These are phyloP conservation scores for Anoura caudifer DNA, from an alignment of 2,113 vertebrate genomes.

Conservation along the genomic window DNA sequence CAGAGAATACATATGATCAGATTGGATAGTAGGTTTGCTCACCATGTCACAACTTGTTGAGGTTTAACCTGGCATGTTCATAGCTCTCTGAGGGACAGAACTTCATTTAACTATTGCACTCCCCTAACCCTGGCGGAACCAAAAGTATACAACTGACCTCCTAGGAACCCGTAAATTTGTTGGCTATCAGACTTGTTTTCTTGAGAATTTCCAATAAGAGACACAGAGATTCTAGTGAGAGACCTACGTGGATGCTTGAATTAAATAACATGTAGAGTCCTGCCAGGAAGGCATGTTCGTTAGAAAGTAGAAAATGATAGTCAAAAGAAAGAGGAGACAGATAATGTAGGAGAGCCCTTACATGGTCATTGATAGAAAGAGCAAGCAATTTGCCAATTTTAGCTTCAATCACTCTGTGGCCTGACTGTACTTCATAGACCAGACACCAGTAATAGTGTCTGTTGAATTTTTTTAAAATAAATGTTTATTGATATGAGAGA, in stretches of 20 bases:
- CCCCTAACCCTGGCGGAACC: background rate
- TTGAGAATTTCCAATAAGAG: background rate
- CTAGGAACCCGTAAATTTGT: background rate
- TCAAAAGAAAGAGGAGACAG: background rate
- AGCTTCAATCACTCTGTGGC: background rate
- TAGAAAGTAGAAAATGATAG: background rate
- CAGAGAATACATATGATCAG: background rate
- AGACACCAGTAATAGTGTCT: background rate
- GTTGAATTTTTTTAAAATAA: background rate
- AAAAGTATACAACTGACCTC: background rate
- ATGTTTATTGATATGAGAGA: too few species aligned
- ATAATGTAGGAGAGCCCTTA: background rate
- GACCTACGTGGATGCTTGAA: background rate
- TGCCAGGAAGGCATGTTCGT: background rate
- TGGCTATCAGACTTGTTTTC: background rate
- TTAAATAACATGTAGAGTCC: background rate
- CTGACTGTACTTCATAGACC: background rate
- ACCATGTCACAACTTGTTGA: background rate
- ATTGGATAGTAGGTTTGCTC: background rate
- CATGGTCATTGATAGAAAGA: background rate
- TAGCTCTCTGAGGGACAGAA: background rate
- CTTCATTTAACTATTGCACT: background rate
- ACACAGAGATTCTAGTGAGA: background rate
- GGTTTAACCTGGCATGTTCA: background rate
- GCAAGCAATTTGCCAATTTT: background rate